Conservation (phyloP, 2,113 vertebrate genomes). For the Serilophus lunatus region DNA sequence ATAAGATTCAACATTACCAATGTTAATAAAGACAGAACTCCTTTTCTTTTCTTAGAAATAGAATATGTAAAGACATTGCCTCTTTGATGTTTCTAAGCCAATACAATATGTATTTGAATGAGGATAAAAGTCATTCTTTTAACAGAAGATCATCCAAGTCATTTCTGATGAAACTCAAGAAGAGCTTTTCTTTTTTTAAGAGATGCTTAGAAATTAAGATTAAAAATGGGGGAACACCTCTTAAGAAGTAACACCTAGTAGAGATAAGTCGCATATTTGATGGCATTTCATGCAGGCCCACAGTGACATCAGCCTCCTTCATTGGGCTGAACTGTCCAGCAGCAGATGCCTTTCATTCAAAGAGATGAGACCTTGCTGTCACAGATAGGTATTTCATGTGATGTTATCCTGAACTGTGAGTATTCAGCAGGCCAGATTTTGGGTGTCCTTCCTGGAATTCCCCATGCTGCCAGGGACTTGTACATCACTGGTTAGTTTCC, state of each 20-base stretch:
- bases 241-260: background rate
- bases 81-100: slow-evolving; percentile 80
- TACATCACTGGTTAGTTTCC: accelerated
- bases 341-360: background rate
- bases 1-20: slow-evolving; percentile 80
- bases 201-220: slow-evolving; percentile 10
- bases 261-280: background rate
- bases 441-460: background rate
- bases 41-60: slow-evolving; percentile 74
- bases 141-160: slow-evolving; percentile 61
- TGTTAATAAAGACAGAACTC: slow-evolving; percentile 78
- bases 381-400: background rate
- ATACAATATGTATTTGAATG: slow-evolving; percentile 81
- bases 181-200: background rate
- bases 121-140: slow-evolving; percentile 73
- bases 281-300: background rate
- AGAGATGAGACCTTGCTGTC: background rate
- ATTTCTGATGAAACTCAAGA: slow-evolving; percentile 63
- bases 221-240: background rate
- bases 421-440: background rate
- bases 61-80: slow-evolving; percentile 77
- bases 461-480: background rate
- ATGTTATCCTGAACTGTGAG: background rate
- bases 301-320: background rate
- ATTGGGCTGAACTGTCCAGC: background rate